Conservation (phyloP, 2,797 vertebrate species). For the Heteromormyrus szaboi region DNA sequence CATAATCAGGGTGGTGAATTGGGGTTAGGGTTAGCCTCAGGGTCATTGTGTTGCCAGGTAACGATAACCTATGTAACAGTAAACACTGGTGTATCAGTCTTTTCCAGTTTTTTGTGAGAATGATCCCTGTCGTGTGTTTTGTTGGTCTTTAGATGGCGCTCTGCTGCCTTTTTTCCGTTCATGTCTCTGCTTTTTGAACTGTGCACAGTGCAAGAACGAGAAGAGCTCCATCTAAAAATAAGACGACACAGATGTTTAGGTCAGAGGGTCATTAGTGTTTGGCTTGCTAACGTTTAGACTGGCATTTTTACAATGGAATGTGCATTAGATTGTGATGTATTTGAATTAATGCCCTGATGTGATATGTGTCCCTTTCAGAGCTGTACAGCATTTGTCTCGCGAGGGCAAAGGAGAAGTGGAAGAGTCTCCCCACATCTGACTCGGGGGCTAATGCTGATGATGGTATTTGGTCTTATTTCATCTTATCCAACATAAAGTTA, state of each 20-base stretch:
- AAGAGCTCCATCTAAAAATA: not conserved
- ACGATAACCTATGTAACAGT: not conserved
- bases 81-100: not conserved
- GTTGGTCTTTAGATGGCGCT: not conserved
- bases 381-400: conserved; percentile 85
- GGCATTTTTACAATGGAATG: not conserved
- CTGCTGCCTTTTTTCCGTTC: not conserved
- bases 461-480: conserved; percentile 52
- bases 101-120: not conserved
- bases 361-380: conserved; percentile 57
- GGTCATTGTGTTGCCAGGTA: not conserved
- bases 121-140: not conserved
- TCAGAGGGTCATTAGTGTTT: not conserved
- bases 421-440: conserved; percentile 55
- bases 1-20: not conserved
- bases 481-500: not conserved
- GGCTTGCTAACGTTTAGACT: not conserved
- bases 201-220: not conserved
- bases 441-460: conserved; percentile 68
- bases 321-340: not conserved
- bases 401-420: conserved; percentile 86
- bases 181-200: not conserved
- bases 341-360: not conserved
- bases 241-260: not conserved
- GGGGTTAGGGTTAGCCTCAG: not conserved